These are phyloP conservation scores for Falco rusticolus DNA, from an alignment of 2,797 vertebrate species.

Conservation along the genomic window DNA sequence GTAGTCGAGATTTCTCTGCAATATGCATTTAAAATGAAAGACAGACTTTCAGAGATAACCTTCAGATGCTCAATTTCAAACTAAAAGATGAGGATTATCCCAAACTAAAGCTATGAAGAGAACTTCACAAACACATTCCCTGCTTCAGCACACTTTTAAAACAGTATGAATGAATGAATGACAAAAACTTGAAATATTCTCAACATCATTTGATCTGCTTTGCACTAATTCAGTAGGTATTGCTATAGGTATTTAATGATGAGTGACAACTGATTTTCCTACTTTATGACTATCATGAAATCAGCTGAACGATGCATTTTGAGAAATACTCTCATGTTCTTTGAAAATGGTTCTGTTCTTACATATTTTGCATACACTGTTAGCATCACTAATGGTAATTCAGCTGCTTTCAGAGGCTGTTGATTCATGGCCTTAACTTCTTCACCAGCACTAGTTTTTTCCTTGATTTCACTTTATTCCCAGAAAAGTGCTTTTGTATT, in stretches of 20 bases:
- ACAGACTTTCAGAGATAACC: neutral
- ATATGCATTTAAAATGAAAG: neutral
- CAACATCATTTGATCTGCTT: neutral
- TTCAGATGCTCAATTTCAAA: neutral
- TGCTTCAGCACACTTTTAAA: neutral
- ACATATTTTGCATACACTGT: accelerated
- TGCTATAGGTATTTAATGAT: neutral
- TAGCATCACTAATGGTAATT: neutral
- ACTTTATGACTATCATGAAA: neutral
- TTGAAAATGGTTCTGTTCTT: neutral
- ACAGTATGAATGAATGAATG: neutral
- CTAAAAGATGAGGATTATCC: neutral
- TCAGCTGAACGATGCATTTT: neutral
- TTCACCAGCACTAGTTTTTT: neutral
- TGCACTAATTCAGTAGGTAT: neutral
- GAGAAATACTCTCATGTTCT: neutral
- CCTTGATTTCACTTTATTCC: constrained; percentile 13
- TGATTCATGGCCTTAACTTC: neutral
- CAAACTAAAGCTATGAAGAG: neutral
- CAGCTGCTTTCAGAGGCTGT: neutral
- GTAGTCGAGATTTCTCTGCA: neutral
- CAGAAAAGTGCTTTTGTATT: neutral
- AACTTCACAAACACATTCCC: neutral
- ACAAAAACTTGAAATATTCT: neutral
- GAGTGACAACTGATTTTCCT: neutral